phyloP scores from a whole-genome alignment of 2,797 vertebrate genomes.

The Bovichtus variegatus region DNA sequence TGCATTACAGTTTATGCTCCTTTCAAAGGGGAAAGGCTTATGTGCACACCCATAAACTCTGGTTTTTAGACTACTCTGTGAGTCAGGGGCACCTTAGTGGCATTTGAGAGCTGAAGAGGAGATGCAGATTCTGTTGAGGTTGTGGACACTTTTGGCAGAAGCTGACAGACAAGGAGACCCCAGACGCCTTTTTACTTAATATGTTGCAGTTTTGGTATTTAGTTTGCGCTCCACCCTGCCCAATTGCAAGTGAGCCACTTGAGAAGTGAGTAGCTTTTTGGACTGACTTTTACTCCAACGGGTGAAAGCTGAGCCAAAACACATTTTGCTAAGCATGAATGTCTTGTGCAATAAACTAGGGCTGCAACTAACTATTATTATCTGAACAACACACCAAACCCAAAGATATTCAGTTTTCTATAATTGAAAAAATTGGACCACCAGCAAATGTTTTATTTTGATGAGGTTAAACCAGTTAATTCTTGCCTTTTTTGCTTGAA shows the following conservation, averaged over 20 bases:
- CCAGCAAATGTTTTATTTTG: too few relatives aligned
- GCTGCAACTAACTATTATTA: background rate
- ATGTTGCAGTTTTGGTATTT: background rate
- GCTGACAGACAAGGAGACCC: background rate
- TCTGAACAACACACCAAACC: background rate
- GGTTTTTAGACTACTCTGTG: conserved; percentile 2
- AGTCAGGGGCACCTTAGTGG: conserved; percentile 4
- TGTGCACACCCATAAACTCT: background rate
- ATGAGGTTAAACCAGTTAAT: background rate
- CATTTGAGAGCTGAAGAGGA: conserved; percentile 2
- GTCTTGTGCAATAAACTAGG: background rate
- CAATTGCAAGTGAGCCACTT: background rate
- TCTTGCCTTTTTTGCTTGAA: background rate
- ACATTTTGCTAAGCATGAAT: background rate
- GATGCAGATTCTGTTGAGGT: background rate
- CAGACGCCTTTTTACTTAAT: background rate
- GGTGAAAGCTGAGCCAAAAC: background rate
- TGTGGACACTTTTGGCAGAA: background rate
- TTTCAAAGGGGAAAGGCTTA: background rate
- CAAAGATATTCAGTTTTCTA: background rate
- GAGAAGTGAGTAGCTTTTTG: background rate
- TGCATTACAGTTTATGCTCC: conserved; percentile 3
- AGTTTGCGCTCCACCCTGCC: background rate
- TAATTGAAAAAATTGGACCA: background rate
- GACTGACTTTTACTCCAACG: background rate